Evolutionary conservation across 2,797 vertebrate species (phyloP), one percentile per base, ranked within the genome.

Genomic region (Ctenopoma multispine): DNA sequence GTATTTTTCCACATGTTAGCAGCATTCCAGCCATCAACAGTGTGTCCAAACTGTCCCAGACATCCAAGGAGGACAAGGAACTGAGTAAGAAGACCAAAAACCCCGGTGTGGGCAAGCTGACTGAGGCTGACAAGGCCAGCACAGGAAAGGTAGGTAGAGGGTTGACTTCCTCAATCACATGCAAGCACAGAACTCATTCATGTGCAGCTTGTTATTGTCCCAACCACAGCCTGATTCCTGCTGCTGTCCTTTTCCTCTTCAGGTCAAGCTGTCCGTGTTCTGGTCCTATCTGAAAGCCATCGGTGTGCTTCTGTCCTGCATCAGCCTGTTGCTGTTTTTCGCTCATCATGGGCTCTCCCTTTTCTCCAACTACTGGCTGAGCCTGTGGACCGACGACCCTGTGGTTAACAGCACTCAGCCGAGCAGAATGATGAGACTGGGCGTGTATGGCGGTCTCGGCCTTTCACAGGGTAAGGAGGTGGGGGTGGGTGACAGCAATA

Each of bases 361-460:
- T 60, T 86, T 93, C 63, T 98, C 97, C 61, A 98, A 98, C 93
- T 99, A 97, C 80, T 99, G 97, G 97, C 95, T 99, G 7, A 99
- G 97, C 75, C 87, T 96, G 54, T 99, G 98, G 98, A 97, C 97
- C 0, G 97, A 99, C 2, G 97, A 99, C 88, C 95, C 95, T 0
- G 88, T 97, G 40, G 15, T 98, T 60, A 98, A 99, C 1, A 96
- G 97, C 55, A 99, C 97, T 0, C 97, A 99, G 90, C 92, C 94
- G 1, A 60, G 92, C 84, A 95, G 95, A 0, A 13, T 85, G 17
- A 80, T 96, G 91, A 95, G 97, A 31, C 94, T 99, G 17, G 88
- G 94, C 2, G 95, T 99, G 7, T 99, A 98, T 0, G 96, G 96
- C 7, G 92, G 82, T 0, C 90, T 99, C 27, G 98, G 98, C 55